phyloP scores from a whole-genome alignment of 64 coral and sea anemone species.

The Trachythela sp. region DNA sequence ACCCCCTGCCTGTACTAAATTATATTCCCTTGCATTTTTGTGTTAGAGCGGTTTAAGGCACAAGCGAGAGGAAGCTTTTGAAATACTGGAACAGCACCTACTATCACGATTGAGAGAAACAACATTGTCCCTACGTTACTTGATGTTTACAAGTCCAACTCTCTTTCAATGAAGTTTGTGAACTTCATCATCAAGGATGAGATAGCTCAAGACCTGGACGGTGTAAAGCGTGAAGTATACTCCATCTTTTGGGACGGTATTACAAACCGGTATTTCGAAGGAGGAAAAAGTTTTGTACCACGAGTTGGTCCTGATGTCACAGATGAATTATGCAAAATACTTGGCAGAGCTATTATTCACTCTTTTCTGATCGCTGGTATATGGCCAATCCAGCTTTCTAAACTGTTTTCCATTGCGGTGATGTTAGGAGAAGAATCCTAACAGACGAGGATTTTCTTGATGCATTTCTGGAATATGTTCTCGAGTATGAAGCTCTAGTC shows the following conservation, averaged over 20 bases:
- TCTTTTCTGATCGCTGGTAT: constrained; percentile 37
- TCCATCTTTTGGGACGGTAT: constrained; percentile 27
- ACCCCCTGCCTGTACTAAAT: too few species aligned
- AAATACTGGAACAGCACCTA: background rate
- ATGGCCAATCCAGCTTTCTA: constrained; percentile 34
- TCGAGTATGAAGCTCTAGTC: constrained; percentile 24
- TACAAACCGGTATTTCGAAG: background rate
- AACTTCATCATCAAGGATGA: constrained; percentile 12
- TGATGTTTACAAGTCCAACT: constrained; percentile 5
- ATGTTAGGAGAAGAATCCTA: constrained; percentile 1
- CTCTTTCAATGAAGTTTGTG: background rate
- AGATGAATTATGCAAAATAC: constrained; percentile 31
- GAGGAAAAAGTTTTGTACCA: constrained; percentile 13
- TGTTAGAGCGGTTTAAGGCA: background rate
- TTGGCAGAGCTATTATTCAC: constrained; percentile 29
- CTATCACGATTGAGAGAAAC: background rate
- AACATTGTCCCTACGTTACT: constrained; percentile 30
- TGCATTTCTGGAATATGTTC: constrained; percentile 30
- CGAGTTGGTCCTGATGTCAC: constrained; percentile 31
- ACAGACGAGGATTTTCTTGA: constrained; percentile 37
- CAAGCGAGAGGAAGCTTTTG: background rate
- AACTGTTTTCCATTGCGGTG: constrained; percentile 18
- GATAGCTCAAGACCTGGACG: background rate
- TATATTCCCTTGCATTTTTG: background rate
- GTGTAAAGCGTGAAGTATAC: constrained; percentile 27